Evolutionary conservation across 2,113 vertebrate genomes (phyloP).

Genomic region (Tetrao urogallus): DNA sequence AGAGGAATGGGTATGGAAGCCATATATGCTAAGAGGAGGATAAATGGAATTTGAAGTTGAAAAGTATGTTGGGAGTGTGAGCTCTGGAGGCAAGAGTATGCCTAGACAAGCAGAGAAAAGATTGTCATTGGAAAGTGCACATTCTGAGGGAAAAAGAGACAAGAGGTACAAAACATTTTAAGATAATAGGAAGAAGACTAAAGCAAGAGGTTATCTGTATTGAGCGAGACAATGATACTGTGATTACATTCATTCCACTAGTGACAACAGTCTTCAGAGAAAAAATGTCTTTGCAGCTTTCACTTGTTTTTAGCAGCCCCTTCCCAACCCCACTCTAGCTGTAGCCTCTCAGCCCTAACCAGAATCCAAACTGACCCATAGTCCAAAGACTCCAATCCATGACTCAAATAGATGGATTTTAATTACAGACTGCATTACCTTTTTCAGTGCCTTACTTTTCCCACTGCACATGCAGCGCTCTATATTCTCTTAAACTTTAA

Average conservation of each 20-base stretch:
- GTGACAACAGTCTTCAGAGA: neutral
- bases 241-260: too few relatives aligned
- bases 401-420: neutral
- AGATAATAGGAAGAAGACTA: neutral
- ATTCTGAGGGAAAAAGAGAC: neutral
- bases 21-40: neutral
- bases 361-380: neutral
- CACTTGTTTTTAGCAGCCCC: neutral
- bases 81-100: neutral
- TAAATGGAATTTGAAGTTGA: neutral
- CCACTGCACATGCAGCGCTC: neutral
- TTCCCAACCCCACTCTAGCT: neutral
- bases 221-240: neutral
- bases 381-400: neutral
- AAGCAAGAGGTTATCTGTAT: neutral
- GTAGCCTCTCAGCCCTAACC: neutral
- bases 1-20: neutral
- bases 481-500: neutral
- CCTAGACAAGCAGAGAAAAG: neutral
- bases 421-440: neutral
- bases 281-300: neutral
- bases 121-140: neutral
- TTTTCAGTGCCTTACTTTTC: neutral
- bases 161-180: neutral
- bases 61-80: neutral